Percentiles rank a stretch among this genome's conserved stretches.
phyloP scores from a whole-genome alignment of 2,888 invertebrate genomes.

The Aphrophora alni region DNA sequence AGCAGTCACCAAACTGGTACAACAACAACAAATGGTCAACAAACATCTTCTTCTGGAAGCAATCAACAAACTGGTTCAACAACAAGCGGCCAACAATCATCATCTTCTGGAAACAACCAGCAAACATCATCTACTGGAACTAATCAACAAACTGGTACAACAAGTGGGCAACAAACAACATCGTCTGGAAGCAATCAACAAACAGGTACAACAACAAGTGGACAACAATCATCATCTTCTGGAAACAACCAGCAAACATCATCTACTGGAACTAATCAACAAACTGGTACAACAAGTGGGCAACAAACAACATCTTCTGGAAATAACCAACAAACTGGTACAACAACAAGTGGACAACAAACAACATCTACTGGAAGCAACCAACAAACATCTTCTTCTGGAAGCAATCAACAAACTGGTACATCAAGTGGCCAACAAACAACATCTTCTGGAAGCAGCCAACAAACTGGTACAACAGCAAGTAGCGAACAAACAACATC shows the following conservation, averaged over 20 bases:
- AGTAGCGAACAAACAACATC: conserved; percentile 39
- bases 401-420: conserved; percentile 41
- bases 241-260: conserved; percentile 26
- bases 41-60: conserved; percentile 38
- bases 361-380: conserved; percentile 41
- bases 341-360: conserved; percentile 43
- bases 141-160: conserved; percentile 26
- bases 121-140: conserved; percentile 37
- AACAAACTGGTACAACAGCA: conserved; percentile 30
- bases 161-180: conserved; percentile 33
- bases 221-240: conserved; percentile 23
- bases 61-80: conserved; percentile 39
- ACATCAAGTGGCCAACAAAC: conserved; percentile 41
- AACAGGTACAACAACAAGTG: conserved; percentile 39
- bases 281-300: conserved; percentile 39
- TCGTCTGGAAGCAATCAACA: conserved; percentile 33
- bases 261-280: conserved; percentile 22
- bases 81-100: conserved; percentile 36
- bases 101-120: conserved; percentile 39
- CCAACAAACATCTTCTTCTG: conserved; percentile 45
- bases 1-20: conserved; percentile 25
- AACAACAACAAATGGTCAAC: conserved; percentile 34
- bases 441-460: conserved; percentile 37
- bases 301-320: conserved; percentile 44
- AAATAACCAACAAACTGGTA: conserved; percentile 42